phyloP scores from a whole-genome alignment of 35 echinoderm and acorn worm species.

The Acanthaster planci region DNA sequence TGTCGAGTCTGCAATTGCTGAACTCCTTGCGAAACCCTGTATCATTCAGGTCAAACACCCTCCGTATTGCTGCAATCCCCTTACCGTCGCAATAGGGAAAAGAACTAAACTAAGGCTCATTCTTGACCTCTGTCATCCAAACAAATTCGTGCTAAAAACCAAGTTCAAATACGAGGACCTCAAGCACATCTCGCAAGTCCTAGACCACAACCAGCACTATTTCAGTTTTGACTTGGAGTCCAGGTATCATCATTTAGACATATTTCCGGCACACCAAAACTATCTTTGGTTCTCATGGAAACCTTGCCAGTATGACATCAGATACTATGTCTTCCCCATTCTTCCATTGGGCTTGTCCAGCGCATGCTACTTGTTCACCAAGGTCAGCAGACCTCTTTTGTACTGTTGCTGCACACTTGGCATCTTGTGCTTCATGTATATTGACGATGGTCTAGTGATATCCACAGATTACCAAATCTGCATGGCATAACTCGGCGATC shows the following conservation, averaged over 20 bases:
- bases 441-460: constrained; percentile 26
- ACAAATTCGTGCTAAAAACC: constrained; percentile 28
- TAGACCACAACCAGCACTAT: constrained; percentile 5
- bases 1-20: constrained; percentile 5
- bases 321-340: constrained; percentile 5
- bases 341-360: constrained; percentile 33
- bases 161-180: constrained; percentile 54
- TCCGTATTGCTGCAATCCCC: constrained; percentile 25
- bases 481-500: neutral
- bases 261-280: constrained; percentile 32
- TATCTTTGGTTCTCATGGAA: constrained; percentile 38
- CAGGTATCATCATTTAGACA: constrained; percentile 30
- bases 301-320: neutral
- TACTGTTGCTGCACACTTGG: constrained; percentile 26
- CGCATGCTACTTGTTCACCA: constrained; percentile 40
- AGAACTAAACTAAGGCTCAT: constrained; percentile 28
- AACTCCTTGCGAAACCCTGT: constrained; percentile 17
- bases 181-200: constrained; percentile 5
- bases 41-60: neutral
- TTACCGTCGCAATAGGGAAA: constrained; percentile 44
- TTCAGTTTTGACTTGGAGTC: constrained; percentile 35
- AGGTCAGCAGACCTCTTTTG: constrained; percentile 11
- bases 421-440: constrained; percentile 9
- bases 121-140: constrained; percentile 39
- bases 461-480: neutral